Base-by-base conservation (phyloP, 2,797 vertebrate species). In the Apogon talboti region DNA sequence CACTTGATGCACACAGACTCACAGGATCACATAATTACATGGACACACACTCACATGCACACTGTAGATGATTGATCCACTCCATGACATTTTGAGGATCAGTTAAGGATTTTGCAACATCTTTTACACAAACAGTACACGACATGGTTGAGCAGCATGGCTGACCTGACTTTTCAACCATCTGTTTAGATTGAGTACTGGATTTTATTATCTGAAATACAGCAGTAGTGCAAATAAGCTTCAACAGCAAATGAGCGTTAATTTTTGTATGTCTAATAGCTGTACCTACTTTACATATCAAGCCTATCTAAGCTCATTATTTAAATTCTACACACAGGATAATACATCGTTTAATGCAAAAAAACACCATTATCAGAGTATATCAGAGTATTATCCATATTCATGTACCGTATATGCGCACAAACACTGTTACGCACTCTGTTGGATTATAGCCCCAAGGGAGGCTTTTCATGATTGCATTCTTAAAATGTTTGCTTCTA, bases 31-130 rank as follows among this genome's bases (percentile, higher is more conserved):
- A 28, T 46, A 60, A 50, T 65, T 41, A 61, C 52, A 71, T n/a
- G 13, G 18, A 42, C 55, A 47, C 53, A 62, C 49, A 43, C 49
- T 14, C 56, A 43, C 38, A 12, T 35, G 47, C 33, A 13, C 30
- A 12, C 24, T 84, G 79, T 66, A 66, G 76, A 87, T 80, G 84
- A 89, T 82, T 67, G 71, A 89, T 85, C 84, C 19, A 73, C 71
- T 83, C 55, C 76, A 69, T 84, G 59, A 80, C 71, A 66, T 66
- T 73, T 46, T 19, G 63, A 79, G 82, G 78, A 78, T 85, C 82
- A 75, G 66, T 59, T 74, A 24, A 83, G 80, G 80, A 69, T 74
- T 79, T 58, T 42, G 66, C 66, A 69, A 79, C 81, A 71, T 72
- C 72, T 78, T 79, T 60, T 46, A 80, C 65, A 66, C 76, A 83